Conservation (phyloP, 1,140 invertebrate species). For the Conus betulinus region DNA sequence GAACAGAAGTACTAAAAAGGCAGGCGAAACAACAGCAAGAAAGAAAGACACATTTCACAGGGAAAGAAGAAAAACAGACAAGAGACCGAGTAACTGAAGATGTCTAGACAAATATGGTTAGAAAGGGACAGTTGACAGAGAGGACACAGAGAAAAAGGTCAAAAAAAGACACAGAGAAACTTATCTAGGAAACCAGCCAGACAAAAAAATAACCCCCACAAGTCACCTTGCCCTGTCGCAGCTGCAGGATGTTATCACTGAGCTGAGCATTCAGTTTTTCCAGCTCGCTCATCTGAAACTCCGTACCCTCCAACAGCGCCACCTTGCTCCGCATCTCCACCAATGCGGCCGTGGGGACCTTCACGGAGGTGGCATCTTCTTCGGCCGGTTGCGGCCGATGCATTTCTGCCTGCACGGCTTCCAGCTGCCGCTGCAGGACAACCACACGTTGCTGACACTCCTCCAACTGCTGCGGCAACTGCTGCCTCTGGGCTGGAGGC, state of each 20-base stretch:
- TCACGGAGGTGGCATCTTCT: conserved; percentile 34
- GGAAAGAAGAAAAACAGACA: too few relatives aligned
- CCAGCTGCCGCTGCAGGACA: conserved; percentile 59
- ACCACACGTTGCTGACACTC: conserved; percentile 66
- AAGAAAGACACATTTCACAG: too few relatives aligned
- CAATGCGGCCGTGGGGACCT: conserved; percentile 54
- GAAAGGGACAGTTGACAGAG: too few relatives aligned
- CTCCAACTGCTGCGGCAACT: conserved; percentile 63
- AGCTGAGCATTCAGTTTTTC: conserved; percentile 56
- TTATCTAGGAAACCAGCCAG: not conserved
- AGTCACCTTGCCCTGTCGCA: conserved; percentile 64
- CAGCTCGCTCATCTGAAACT: conserved; percentile 52
- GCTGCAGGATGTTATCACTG: conserved; percentile 53
- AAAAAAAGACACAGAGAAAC: not conserved
- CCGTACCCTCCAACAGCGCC: conserved; percentile 58
- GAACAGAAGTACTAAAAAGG: too few relatives aligned
- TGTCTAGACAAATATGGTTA: too few relatives aligned
- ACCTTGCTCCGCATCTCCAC: conserved; percentile 56
- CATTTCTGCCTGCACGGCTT: conserved; percentile 50
- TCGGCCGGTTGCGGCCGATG: conserved; percentile 22
- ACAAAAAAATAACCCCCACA: not conserved
- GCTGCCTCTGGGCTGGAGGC: conserved; percentile 48
- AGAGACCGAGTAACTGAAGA: too few relatives aligned
- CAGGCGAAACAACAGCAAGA: too few relatives aligned
- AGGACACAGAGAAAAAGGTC: too few relatives aligned